Percentiles rank a stretch among this genome's conserved stretches.
phyloP scores from a whole-genome alignment of 2,113 vertebrate species.

The mouse (Mus musculus) region DNA sequence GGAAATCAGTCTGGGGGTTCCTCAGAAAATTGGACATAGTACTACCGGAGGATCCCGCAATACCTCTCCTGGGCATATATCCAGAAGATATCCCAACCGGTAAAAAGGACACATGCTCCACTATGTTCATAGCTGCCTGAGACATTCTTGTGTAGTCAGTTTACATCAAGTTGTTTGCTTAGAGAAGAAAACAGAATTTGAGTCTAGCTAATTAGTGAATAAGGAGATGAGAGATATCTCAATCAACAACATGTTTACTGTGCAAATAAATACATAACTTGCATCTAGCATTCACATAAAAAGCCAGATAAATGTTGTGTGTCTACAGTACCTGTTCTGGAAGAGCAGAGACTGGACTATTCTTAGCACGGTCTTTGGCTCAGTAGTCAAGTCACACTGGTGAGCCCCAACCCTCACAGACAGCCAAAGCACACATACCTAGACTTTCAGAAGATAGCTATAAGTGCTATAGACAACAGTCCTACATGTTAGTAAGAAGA shows the following conservation, averaged over 20 bases:
- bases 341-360: too few species aligned
- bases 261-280: background rate
- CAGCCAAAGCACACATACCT: background rate
- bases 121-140: too few species aligned
- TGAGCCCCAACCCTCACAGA: background rate
- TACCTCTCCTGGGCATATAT: too few species aligned
- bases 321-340: background rate
- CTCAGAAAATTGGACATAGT: too few species aligned
- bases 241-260: background rate
- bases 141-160: background rate
- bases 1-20: too few species aligned
- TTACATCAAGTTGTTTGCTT: background rate
- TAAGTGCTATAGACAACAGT: too few species aligned
- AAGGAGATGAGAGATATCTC: background rate
- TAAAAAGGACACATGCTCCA: too few species aligned
- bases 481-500: too few species aligned
- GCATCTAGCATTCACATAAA: background rate
- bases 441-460: too few species aligned
- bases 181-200: background rate
- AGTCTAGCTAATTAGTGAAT: background rate
- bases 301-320: background rate
- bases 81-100: too few species aligned
- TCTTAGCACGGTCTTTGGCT: background rate
- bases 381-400: background rate
- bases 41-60: too few species aligned